Percentiles rank a stretch among this genome's conserved stretches.
Conservation (phyloP, 1,140 invertebrate species). For the Microvelia longipes region DNA sequence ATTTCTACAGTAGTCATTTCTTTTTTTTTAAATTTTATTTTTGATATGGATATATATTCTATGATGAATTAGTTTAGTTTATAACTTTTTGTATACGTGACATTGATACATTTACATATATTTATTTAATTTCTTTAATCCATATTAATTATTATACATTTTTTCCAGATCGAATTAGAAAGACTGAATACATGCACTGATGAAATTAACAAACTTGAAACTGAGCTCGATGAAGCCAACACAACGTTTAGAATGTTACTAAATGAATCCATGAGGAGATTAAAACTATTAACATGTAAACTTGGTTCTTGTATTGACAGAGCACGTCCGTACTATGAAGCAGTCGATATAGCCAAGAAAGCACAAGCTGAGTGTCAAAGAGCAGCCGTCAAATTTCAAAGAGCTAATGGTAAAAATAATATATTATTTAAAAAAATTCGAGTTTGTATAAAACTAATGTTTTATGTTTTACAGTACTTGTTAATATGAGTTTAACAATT, state of each 20-base stretch:
- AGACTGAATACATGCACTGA: conserved; percentile 86
- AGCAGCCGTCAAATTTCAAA: conserved; percentile 80
- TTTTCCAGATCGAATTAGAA: conserved; percentile 76
- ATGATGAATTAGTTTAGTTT: neutral
- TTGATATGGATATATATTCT: neutral
- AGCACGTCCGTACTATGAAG: conserved; percentile 82
- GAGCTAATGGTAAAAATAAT: conserved; percentile 57
- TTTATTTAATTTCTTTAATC: neutral
- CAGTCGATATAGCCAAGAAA: conserved; percentile 45
- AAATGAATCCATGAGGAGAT: conserved; percentile 65
- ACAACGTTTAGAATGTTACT: conserved; percentile 65
- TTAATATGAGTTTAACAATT: neutral
- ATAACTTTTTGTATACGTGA: neutral
- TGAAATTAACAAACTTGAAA: conserved; percentile 87
- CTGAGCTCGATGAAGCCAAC: conserved; percentile 81
- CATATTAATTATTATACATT: conserved; percentile 3
- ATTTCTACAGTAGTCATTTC: neutral
- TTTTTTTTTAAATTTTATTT: neutral
- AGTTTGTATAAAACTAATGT: neutral
- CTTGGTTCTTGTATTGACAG: conserved; percentile 70
- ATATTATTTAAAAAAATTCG: neutral
- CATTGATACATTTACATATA: neutral
- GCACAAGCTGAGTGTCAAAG: conserved; percentile 70
- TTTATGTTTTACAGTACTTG: neutral
- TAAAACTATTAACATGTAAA: conserved; percentile 69